phyloP scores from a whole-genome alignment of 2,888 invertebrate genomes.

The Drosophila fungiperda region DNA sequence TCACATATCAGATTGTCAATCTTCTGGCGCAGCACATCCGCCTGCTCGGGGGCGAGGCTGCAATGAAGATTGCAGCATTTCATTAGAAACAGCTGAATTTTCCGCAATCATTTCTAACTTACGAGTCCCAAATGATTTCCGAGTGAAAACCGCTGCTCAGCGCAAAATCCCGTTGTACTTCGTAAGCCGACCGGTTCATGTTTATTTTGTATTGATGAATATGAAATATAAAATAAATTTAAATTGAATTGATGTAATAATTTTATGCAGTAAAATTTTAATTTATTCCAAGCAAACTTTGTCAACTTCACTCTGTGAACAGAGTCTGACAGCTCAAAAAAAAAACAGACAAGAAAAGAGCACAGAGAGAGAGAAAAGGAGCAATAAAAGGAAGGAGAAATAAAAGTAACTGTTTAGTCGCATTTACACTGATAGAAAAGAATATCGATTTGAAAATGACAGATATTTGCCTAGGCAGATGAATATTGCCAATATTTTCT shows the following conservation, averaged over 20 bases:
- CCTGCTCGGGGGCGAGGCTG: constrained; percentile 61
- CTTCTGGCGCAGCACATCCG: constrained; percentile 57
- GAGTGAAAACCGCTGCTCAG: constrained; percentile 64
- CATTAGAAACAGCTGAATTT: background rate
- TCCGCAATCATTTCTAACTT: constrained; percentile 35
- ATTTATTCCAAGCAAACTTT: background rate
- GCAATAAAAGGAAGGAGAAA: background rate
- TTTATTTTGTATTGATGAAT: background rate
- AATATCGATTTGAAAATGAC: background rate
- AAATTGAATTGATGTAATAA: background rate
- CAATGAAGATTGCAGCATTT: background rate
- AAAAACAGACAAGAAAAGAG: background rate
- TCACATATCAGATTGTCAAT: constrained; percentile 51
- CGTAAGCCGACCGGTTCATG: constrained; percentile 62
- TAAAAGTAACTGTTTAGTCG: background rate
- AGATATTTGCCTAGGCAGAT: background rate
- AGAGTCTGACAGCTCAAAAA: background rate
- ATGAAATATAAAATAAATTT: background rate
- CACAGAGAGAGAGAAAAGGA: background rate
- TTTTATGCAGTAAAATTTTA: background rate
- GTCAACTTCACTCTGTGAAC: background rate
- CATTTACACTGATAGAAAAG: background rate
- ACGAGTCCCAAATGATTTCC: constrained; percentile 81
- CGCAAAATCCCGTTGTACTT: constrained; percentile 80
- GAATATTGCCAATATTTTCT: background rate